phyloP scores from a whole-genome alignment of 2,888 invertebrate genomes.

The Nemotelus pantherinus region DNA sequence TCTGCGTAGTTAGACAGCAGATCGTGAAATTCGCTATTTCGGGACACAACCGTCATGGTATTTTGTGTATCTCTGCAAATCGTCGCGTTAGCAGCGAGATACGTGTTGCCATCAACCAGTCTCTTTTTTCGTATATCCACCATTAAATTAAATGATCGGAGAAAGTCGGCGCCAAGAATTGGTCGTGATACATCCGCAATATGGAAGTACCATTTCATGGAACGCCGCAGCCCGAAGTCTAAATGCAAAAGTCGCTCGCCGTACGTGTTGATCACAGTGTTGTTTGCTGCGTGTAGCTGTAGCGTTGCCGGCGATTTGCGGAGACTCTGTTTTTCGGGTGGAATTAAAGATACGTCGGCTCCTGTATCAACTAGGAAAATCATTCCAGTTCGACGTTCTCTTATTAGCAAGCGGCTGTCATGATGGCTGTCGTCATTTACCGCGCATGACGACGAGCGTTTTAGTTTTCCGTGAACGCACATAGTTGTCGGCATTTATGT shows the following conservation, averaged over 20 bases:
- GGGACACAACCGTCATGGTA: not conserved
- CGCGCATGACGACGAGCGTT: too few species aligned
- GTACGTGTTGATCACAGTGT: not conserved
- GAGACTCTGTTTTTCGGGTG: not conserved
- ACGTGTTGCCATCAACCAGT: conserved; percentile 7
- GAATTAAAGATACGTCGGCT: not conserved
- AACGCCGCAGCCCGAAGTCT: conserved; percentile 1
- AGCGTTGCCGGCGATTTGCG: not conserved
- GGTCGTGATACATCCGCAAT: conserved; percentile 1
- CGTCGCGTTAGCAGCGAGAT: not conserved
- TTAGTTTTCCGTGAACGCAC: too few species aligned
- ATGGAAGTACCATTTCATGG: conserved; percentile 3
- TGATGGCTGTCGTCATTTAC: too few species aligned
- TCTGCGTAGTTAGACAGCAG: not conserved
- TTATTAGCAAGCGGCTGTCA: too few species aligned
- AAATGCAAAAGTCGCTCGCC: not conserved
- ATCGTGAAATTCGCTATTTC: too few species aligned
- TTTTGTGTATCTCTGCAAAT: not conserved
- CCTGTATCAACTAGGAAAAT: not conserved
- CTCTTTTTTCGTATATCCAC: conserved; percentile 17
- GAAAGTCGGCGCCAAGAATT: conserved; percentile 18
- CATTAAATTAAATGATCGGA: not conserved
- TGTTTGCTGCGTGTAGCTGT: conserved; percentile 10
- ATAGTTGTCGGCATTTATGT: too few species aligned
- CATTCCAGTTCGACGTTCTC: too few species aligned